Conservation (phyloP, 2,888 invertebrate genomes). For the Unio pictorum region DNA sequence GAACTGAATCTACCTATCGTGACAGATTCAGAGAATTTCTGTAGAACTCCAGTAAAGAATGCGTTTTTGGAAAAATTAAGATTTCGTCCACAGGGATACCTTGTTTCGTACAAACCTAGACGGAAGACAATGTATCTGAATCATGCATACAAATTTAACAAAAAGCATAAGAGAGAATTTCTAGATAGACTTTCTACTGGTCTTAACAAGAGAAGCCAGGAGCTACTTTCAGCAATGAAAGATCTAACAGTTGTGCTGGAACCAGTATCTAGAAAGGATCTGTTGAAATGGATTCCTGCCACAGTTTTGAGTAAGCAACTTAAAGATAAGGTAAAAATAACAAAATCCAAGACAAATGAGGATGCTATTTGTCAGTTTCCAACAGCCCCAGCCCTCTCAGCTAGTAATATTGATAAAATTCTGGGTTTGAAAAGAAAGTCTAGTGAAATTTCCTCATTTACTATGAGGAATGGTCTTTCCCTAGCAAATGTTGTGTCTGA, state of each 20-base stretch:
- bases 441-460: constrained; percentile 1
- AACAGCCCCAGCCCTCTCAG: constrained; percentile 44
- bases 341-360: not conserved
- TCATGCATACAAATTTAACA: constrained; percentile 58
- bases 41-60: constrained; percentile 59
- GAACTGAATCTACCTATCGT: constrained; percentile 46
- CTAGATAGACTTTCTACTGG: constrained; percentile 50
- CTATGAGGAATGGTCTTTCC: constrained; percentile 23
- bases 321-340: not conserved
- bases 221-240: constrained; percentile 38
- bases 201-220: constrained; percentile 46
- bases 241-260: constrained; percentile 44
- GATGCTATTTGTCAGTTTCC: constrained; percentile 43
- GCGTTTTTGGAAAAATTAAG: constrained; percentile 51
- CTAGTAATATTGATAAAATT: constrained; percentile 51
- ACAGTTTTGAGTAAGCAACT: constrained; percentile 21
- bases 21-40: constrained; percentile 52
- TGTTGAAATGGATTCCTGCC: constrained; percentile 46
- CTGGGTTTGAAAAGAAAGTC: constrained; percentile 52
- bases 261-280: constrained; percentile 34
- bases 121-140: constrained; percentile 36
- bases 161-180: constrained; percentile 47
- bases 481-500: constrained; percentile 53
- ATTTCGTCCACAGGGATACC: constrained; percentile 46
- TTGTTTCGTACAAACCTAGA: constrained; percentile 49